Base-by-base conservation (phyloP, 1,140 invertebrate species). In the Octopus sinensis region DNA sequence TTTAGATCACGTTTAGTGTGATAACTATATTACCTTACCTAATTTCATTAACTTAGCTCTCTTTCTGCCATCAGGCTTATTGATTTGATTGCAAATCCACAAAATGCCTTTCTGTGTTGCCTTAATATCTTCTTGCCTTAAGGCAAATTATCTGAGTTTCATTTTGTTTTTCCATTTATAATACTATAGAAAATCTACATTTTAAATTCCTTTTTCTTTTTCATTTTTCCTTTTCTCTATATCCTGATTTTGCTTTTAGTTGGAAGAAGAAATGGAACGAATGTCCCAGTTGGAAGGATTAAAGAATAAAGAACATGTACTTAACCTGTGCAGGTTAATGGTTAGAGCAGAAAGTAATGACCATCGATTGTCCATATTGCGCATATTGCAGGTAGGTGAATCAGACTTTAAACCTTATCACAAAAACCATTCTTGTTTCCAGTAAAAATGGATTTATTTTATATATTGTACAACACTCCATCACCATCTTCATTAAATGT, bases 281-380 rank as follows among this genome's bases (percentile, higher is more conserved):
- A 86, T 91, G 83, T 83, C 85, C 51, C 92, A 73, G 93, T 92
- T 86, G 82, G 88, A 89, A 83, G 96, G 96, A 0, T 90, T 98
- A 75, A 95, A 95, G 88, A 98, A 96, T 90, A 94, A 96, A 87
- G 93, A 93, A 13, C 95, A 98, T 84, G 98, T 96, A 0, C 90
- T 98, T 52, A 95, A 94, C 17, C 90, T 98, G 43, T 96, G 95
- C 85, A 93, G 97, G 82, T 92, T 97, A 80, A 97, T 98, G 94
- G 96, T 98, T 51, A 93, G 97, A 17, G 96, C 96, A 7, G 96
- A 97, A 90, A 94, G 95, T 82, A 90, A 93, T 52, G 92, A 93
- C 78, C 94, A 95, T 53, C 93, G 96, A 82, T 91, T 93, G 0
- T 93, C 94, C 79, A 91, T 94, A 7, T 88, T 93, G 6, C 85